These are phyloP conservation scores for Aotus griseimembra DNA, from an alignment of 2,797 vertebrate species.

Conservation along the genomic window DNA sequence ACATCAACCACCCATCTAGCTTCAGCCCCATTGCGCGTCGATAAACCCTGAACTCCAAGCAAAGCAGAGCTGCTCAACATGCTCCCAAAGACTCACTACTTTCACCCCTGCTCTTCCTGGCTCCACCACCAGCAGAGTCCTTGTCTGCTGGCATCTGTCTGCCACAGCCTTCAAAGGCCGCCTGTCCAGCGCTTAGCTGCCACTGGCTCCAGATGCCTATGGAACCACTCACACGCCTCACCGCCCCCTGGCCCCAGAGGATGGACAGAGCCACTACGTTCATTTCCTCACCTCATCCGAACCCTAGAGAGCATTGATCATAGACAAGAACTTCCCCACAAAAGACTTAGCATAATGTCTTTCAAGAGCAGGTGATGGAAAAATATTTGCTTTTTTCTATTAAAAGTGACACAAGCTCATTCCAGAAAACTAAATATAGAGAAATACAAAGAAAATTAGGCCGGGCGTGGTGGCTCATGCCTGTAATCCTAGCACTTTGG, in stretches of 20 bases:
- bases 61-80: neutral
- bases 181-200: neutral
- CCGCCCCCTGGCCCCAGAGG: neutral
- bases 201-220: accelerated
- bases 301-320: neutral
- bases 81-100: neutral
- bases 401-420: neutral
- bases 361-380: neutral
- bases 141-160: neutral
- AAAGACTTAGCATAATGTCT: neutral
- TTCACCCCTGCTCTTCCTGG: neutral
- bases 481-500: no score
- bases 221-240: neutral
- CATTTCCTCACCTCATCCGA: neutral
- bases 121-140: neutral
- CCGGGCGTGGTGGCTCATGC: no score
- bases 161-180: neutral
- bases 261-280: neutral
- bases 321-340: neutral
- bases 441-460: neutral
- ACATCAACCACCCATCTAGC: neutral
- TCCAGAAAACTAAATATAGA: neutral
- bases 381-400: neutral
- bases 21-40: neutral
- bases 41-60: neutral